Conservation (phyloP, 2,888 invertebrate genomes). For the Caenorhabditis zanzibari region DNA sequence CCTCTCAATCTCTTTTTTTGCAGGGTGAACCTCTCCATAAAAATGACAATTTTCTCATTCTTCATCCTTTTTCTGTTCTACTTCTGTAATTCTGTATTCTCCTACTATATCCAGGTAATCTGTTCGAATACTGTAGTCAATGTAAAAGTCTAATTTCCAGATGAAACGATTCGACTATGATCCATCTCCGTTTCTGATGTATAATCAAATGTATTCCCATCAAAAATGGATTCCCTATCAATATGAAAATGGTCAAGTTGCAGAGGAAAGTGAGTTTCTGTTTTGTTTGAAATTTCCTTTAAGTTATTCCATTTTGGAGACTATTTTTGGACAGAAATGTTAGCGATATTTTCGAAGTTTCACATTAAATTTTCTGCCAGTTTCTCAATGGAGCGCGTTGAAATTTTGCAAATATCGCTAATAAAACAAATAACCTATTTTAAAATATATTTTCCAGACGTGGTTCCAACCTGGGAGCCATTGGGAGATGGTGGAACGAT, state of each 20-base stretch:
- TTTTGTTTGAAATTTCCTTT: not conserved
- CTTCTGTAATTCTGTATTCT: conserved; percentile 34
- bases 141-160: conserved; percentile 7
- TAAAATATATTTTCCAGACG: not conserved
- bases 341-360: not conserved
- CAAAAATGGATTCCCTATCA: conserved; percentile 45
- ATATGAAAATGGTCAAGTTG: conserved; percentile 3
- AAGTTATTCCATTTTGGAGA: not conserved
- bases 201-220: conserved; percentile 55
- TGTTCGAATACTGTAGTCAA: not conserved
- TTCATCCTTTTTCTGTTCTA: conserved; percentile 35
- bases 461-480: conserved; percentile 18
- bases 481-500: conserved; percentile 26
- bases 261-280: conserved; percentile 32
- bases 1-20: conserved; percentile 6
- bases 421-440: too few species aligned
- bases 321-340: not conserved
- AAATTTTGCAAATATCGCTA: too few species aligned
- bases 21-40: conserved; percentile 16
- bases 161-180: conserved; percentile 59
- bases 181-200: conserved; percentile 45
- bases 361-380: not conserved
- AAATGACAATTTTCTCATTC: conserved; percentile 35
- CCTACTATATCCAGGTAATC: conserved; percentile 47
- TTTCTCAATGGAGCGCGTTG: too few species aligned